Percentiles rank a stretch among this genome's conserved stretches.
Evolutionary conservation across 2,113 vertebrate genomes (phyloP).

Genomic region (Catharus bicknelli): DNA sequence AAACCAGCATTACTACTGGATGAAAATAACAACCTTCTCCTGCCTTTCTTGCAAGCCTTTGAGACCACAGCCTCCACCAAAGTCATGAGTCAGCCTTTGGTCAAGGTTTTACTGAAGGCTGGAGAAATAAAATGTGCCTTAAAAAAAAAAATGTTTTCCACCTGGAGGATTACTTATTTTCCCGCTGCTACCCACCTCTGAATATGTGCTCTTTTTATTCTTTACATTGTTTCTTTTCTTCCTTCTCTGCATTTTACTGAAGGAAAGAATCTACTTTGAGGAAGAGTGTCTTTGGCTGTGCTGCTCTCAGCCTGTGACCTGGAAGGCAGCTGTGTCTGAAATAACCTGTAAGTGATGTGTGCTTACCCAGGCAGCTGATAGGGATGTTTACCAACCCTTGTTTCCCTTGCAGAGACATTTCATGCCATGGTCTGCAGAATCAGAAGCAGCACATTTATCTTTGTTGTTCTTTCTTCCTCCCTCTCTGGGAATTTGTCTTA

Average conservation of each 20-base stretch:
- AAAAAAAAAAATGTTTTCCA: not conserved
- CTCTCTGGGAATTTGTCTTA: not conserved
- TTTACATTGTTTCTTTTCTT: not conserved
- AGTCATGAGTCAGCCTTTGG: not conserved
- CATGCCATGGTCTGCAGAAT: not conserved
- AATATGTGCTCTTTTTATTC: not conserved
- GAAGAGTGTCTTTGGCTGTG: not conserved
- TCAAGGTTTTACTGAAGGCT: not conserved
- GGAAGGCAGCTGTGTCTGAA: not conserved
- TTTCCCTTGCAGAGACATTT: not conserved
- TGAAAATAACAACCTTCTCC: not conserved
- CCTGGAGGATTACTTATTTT: not conserved
- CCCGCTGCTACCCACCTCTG: not conserved
- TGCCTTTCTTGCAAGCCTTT: not conserved
- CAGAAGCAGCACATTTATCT: not conserved
- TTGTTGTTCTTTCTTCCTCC: not conserved
- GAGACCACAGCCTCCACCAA: not conserved
- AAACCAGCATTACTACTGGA: not conserved
- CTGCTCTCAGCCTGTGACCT: not conserved
- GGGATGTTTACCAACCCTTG: not conserved
- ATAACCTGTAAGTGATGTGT: not conserved
- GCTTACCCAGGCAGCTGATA: not conserved
- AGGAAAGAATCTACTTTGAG: not conserved
- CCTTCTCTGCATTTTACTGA: not conserved
- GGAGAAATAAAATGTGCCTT: not conserved